A percentile compares a stretch with the other conserved stretches of the same genome.
Conservation (phyloP, 1,140 invertebrate species). For the Teleogryllus occipitalis region DNA sequence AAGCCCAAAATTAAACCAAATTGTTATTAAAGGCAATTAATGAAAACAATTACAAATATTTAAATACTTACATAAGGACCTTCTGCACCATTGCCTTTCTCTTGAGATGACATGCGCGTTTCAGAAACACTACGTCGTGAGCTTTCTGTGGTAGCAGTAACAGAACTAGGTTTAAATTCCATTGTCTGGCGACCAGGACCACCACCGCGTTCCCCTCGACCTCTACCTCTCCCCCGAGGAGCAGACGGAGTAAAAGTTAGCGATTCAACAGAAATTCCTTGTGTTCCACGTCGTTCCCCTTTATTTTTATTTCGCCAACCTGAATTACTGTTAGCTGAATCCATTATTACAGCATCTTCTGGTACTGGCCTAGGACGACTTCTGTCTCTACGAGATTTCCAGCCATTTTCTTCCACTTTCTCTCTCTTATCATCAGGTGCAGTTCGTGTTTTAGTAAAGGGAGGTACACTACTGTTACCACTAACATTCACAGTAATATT, state of each 20-base stretch:
- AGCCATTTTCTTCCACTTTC: background rate
- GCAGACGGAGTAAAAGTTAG: background rate
- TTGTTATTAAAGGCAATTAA: no score
- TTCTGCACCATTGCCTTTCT: background rate
- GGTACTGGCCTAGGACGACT: background rate
- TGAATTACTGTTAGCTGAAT: background rate
- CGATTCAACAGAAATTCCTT: background rate
- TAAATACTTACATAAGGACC: background rate
- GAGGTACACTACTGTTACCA: background rate
- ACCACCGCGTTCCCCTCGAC: background rate
- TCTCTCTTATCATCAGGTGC: background rate
- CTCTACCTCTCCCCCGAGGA: background rate
- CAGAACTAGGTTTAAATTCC: background rate
- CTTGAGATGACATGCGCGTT: background rate
- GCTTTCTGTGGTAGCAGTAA: background rate
- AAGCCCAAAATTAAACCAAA: no score
- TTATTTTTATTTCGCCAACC: background rate
- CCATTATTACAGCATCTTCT: background rate
- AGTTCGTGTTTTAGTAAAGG: background rate
- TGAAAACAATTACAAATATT: no score
- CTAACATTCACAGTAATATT: background rate
- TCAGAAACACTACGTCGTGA: slow-evolving; percentile 2
- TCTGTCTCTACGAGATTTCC: background rate
- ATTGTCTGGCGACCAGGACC: background rate
- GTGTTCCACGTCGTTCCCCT: background rate